Conservation (phyloP, 2,888 invertebrate species). For the Fissipunctia ypsillon region DNA sequence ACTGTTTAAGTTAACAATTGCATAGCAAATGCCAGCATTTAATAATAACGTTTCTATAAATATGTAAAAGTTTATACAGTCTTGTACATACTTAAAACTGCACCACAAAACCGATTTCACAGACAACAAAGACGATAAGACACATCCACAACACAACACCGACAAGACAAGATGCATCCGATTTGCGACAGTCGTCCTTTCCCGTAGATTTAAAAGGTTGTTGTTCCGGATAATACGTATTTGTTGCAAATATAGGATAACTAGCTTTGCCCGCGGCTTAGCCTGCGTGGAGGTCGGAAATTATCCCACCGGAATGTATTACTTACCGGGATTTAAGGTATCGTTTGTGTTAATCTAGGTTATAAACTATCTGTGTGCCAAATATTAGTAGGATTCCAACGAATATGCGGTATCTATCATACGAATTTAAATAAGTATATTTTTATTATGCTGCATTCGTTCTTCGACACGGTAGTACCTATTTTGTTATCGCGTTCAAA, state of each 20-base stretch:
- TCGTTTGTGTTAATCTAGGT: neutral
- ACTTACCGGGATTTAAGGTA: neutral
- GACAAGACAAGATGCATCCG: too few species aligned
- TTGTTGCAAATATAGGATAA: neutral
- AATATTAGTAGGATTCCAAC: neutral
- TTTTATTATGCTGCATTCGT: neutral
- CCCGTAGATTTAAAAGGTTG: neutral
- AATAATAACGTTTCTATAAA: neutral
- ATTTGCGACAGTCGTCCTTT: neutral
- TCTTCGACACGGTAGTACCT: too few species aligned
- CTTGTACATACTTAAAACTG: too few species aligned
- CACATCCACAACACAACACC: too few species aligned
- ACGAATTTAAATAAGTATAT: neutral
- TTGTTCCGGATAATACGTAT: neutral
- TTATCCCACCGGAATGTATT: neutral
- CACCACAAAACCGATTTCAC: neutral
- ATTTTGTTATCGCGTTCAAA: slow-evolving; percentile 22
- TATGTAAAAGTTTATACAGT: neutral
- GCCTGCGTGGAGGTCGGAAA: neutral
- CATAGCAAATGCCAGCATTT: neutral
- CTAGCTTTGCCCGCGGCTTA: neutral
- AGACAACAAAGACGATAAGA: too few species aligned
- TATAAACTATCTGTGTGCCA: neutral
- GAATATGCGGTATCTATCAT: neutral
- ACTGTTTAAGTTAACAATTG: slow-evolving; percentile 1